Base-by-base conservation (phyloP, 1,140 invertebrate genomes). In the Neuroterus valhalla region DNA sequence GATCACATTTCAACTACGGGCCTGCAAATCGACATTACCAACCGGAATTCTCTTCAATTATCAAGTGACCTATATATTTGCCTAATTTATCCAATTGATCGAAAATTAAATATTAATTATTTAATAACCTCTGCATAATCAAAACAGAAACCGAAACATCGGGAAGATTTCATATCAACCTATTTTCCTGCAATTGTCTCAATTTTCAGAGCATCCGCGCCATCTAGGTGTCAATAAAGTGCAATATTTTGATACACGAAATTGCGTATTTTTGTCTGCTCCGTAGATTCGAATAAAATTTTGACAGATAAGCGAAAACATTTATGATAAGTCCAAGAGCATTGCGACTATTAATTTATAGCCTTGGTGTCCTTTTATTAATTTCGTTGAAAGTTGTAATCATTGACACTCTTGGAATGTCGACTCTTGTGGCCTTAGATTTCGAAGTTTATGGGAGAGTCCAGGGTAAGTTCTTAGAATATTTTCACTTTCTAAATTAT, bases 401-500 rank as follows among this genome's bases (percentile, higher is more conserved):
- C 3, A 43, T 55, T 67, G 69, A 76, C 43, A 26, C 45, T 50
- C 26, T 50, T n/a, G 50, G 66, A 70, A 87, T 86, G 83, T 78
- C 85, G 44, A 85, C 78, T 66, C 73, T 90, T 44, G 14, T 90
- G 44, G 86, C 90, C 17, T 83, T 93, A 12, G 91, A 93, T 83
- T 94, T 93, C 82, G 93, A 94, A 85, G 91, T 93, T 4, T 93
- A 87, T 82, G 93, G 93, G 68, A 86, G 86, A 77, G 93, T 94
- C 5, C 93, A 94, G 91, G 93, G 91, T 92, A 81, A 79, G 70
- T 72, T 66, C n/a, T 26, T 12, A 2, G 0, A 26, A 42, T 42
- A 45, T 15, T 66, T 15, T 0, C 3, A 31, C 52, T 43, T 70
- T 52, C 23, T 52, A 52, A 48, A 79, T 43, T 48, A 0, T 17